phyloP scores from a whole-genome alignment of 2,797 vertebrate genomes.

The Knipowitschia caucasica region DNA sequence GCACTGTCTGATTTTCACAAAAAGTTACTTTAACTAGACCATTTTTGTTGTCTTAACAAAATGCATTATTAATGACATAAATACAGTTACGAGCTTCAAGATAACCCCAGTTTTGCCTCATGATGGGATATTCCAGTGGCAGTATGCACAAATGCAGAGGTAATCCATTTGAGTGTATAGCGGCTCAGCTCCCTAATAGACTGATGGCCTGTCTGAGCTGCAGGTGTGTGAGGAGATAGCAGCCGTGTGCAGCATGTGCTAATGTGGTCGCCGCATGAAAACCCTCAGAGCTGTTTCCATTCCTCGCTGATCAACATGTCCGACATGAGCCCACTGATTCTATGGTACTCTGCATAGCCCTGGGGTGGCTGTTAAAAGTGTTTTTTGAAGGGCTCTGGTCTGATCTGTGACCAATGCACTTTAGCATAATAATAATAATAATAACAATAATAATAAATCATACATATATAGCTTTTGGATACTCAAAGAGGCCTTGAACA shows the following conservation, averaged over 20 bases:
- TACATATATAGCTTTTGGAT: no score
- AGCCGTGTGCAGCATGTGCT: background rate
- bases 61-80: no score
- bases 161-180: conserved; percentile 5
- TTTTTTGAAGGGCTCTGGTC: conserved; percentile 45
- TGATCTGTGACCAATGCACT: conserved; percentile 56
- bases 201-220: conserved; percentile 6
- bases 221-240: conserved; percentile 7
- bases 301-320: conserved; percentile 36
- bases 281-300: conserved; percentile 25
- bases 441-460: no score
- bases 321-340: conserved; percentile 42
- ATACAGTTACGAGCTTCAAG: no score
- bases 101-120: background rate
- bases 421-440: no score
- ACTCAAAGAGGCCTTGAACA: no score
- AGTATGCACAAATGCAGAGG: conserved; percentile 5
- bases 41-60: no score
- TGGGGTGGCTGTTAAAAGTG: conserved; percentile 33
- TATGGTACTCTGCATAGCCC: conserved; percentile 34
- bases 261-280: conserved; percentile 21
- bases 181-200: conserved; percentile 5
- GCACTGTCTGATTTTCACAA: no score
- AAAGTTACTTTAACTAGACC: no score
- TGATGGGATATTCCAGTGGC: background rate